Conservation (phyloP, 1,140 invertebrate species). For the Nasonia longicornis region DNA sequence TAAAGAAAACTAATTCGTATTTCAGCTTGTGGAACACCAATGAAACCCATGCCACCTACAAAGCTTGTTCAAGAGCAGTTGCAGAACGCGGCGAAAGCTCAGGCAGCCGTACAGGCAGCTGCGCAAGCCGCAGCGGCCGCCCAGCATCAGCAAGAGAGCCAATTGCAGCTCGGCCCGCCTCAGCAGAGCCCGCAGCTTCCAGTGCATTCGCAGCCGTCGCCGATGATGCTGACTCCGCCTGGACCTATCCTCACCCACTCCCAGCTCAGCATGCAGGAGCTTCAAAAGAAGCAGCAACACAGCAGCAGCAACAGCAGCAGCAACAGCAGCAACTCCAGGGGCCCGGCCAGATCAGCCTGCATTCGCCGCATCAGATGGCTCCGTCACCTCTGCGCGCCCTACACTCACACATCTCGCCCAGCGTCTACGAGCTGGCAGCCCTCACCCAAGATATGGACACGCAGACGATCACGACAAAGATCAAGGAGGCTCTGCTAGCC, state of each 20-base stretch:
- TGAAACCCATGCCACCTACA: conserved; percentile 82
- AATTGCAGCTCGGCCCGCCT: conserved; percentile 65
- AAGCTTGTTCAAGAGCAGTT: conserved; percentile 80
- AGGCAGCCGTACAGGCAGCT: conserved; percentile 64
- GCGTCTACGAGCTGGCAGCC: conserved; percentile 96
- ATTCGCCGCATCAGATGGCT: conserved; percentile 74
- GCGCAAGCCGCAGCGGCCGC: conserved; percentile 63
- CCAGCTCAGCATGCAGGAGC: conserved; percentile 73
- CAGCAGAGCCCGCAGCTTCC: conserved; percentile 62
- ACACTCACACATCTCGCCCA: conserved; percentile 85
- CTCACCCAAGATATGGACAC: conserved; percentile 96
- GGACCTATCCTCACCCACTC: conserved; percentile 61
- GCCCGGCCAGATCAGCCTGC: conserved; percentile 71
- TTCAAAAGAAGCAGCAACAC: conserved; percentile 80
- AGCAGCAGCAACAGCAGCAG: conserved; percentile 75
- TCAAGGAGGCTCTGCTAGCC: conserved; percentile 95
- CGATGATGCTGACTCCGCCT: conserved; percentile 65
- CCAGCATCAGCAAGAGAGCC: conserved; percentile 66
- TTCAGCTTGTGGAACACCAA: conserved; percentile 77
- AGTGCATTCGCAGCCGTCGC: conserved; percentile 58
- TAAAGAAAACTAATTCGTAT: conserved; percentile 46
- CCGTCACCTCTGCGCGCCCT: conserved; percentile 77
- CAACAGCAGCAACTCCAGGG: conserved; percentile 77
- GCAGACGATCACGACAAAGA: conserved; percentile 95
- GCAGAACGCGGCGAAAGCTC: conserved; percentile 66